Base-by-base conservation (phyloP, 35 echinoderm and acorn worm genomes). In the Heliocidaris erythrogramma region DNA sequence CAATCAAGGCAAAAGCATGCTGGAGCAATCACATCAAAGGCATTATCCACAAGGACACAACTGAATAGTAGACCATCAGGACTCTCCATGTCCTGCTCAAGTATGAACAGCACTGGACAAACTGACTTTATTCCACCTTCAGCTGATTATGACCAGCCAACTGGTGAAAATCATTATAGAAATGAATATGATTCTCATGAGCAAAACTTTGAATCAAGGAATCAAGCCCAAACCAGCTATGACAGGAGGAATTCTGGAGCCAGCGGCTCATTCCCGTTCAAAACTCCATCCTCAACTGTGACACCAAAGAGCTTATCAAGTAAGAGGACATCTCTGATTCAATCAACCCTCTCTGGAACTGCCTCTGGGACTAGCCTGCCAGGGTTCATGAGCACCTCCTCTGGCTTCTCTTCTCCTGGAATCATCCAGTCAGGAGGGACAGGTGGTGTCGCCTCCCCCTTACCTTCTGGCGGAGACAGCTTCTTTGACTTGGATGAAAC, bases 1-100 rank as follows among this genome's bases (percentile, higher is more conserved):
- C 94, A 97, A 87, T 88, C 97, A 88, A 96, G 94, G 32, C 90
- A 95, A n/a, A 94, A 92, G 60, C 50, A 95, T 17, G 30, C 93
- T 24, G 95, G 92, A n/a, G 12, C 48, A 32, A 30, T n/a, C 16
- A 60, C 31, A 13, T 13, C 61, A 52, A 95, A 18, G 49, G 27
- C 61, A 48, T 17, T 87, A 61, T 27, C 60, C 16, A 48, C 32
- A 35, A 16, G 7, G 87, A 18, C 31, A 16, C 59, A 14, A 9
- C 88, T 86, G 18, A 52, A 86, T 35, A 88, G 27, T 18, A 10
- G 53, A 96, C 48, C 21, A 17, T 49, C 27, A 31, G 47, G 31
- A 10, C 84, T 13, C n/a, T 42, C n/a, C 30, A 32, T 59, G 30
- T 16, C 17, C 48, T 60, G 49, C 47, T 78, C 65, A 78, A 78